These are phyloP conservation scores for Kryptopterus vitreolus DNA, from an alignment of 2,797 vertebrate genomes.

Conservation along the genomic window DNA sequence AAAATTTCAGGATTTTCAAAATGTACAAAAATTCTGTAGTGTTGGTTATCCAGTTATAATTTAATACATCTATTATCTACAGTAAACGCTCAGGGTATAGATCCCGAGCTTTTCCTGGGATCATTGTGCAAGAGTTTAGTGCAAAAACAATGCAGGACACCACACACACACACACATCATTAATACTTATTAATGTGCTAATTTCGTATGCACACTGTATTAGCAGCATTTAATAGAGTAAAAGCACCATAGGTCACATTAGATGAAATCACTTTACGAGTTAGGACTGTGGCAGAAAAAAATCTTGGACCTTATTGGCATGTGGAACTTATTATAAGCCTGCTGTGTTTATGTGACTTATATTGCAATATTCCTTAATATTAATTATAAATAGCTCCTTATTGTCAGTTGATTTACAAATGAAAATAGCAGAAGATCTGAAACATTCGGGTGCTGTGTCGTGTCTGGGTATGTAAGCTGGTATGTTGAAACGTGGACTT, in stretches of 20 bases:
- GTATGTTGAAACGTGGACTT: background rate
- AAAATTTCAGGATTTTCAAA: background rate
- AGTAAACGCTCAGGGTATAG: background rate
- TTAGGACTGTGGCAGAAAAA: background rate
- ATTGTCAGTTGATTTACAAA: background rate
- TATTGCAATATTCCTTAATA: background rate
- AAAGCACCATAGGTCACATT: background rate
- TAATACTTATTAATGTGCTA: background rate
- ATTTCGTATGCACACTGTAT: background rate
- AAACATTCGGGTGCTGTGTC: background rate
- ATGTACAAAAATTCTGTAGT: background rate
- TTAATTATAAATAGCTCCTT: background rate
- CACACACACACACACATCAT: background rate
- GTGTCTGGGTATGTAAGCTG: background rate
- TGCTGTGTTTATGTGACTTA: background rate
- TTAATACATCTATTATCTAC: background rate
- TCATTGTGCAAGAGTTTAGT: background rate
- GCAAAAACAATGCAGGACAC: background rate
- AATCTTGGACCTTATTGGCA: background rate
- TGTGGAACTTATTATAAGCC: background rate
- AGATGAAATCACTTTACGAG: background rate
- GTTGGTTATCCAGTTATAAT: background rate
- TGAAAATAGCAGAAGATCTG: background rate
- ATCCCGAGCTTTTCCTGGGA: background rate
- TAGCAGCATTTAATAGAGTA: background rate